Percentiles rank a stretch among this genome's conserved stretches.
phyloP scores from a whole-genome alignment of 2,113 vertebrate species.

The Hucho hucho region DNA sequence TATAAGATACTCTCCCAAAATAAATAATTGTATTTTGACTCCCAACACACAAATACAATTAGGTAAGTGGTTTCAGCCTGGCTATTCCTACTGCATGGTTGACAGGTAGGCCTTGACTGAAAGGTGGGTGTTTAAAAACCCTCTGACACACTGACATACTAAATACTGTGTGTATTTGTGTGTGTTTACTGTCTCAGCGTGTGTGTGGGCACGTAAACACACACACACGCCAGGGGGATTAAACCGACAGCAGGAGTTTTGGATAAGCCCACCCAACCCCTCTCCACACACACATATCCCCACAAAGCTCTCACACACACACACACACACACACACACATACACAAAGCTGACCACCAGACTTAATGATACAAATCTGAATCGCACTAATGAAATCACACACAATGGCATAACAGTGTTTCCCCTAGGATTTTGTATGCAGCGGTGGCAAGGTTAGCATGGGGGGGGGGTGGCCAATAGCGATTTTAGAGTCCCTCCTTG shows the following conservation, averaged over 20 bases:
- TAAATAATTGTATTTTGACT: not conserved
- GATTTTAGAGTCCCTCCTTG: no score
- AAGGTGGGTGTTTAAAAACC: not conserved
- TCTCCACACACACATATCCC: not conserved
- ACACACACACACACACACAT: no score
- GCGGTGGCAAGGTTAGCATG: no score
- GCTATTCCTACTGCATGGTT: not conserved
- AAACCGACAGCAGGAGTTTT: not conserved
- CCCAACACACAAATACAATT: no score
- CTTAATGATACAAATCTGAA: not conserved
- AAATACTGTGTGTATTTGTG: not conserved
- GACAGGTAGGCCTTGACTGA: not conserved
- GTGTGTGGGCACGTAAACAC: not conserved
- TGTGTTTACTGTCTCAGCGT: not conserved
- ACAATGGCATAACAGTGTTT: no score
- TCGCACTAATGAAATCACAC: not conserved
- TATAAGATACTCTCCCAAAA: no score
- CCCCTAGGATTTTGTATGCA: no score
- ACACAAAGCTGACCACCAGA: not conserved
- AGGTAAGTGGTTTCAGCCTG: no score
- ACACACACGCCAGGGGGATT: not conserved
- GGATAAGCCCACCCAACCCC: not conserved
- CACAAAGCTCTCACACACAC: no score
- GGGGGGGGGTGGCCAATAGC: no score
- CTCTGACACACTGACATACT: not conserved